These are phyloP conservation scores for Nephrotoma guestfalica DNA, from an alignment of 2,888 invertebrate species.

Conservation along the genomic window DNA sequence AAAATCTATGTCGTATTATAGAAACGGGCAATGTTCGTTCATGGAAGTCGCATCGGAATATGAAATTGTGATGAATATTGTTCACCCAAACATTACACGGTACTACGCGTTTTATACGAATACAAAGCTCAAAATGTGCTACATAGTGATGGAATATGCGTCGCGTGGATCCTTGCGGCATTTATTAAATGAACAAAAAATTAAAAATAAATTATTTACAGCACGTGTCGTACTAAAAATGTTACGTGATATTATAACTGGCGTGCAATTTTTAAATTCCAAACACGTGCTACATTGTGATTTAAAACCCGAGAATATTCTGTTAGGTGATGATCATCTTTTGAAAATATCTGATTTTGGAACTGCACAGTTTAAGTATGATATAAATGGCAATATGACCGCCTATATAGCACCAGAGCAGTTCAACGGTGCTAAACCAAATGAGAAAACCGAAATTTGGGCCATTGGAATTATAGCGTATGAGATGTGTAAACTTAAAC, in stretches of 20 bases:
- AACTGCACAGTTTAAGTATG: constrained; percentile 14
- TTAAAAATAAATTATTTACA: not conserved
- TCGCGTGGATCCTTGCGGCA: constrained; percentile 24
- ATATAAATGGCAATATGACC: constrained; percentile 33
- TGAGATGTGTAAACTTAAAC: constrained; percentile 32
- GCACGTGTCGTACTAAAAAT: not conserved
- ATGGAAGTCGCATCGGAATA: constrained; percentile 14
- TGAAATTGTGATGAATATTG: constrained; percentile 27
- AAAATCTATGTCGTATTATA: not conserved
- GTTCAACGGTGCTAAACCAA: constrained; percentile 43
- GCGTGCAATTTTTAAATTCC: constrained; percentile 28
- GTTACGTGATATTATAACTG: constrained; percentile 31
- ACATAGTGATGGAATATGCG: constrained; percentile 29
- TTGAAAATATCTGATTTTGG: constrained; percentile 14
- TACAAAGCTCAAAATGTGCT: constrained; percentile 17
- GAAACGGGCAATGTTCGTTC: not conserved
- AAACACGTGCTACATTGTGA: constrained; percentile 19
- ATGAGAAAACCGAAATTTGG: constrained; percentile 51
- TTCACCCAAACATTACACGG: constrained; percentile 26
- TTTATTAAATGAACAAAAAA: constrained; percentile 13
- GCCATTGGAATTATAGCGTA: constrained; percentile 49
- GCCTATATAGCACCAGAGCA: constrained; percentile 54
- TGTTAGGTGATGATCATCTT: constrained; percentile 8
- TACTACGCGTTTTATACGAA: constrained; percentile 23
- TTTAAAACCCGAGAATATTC: constrained; percentile 13